phyloP scores from a whole-genome alignment of 1,140 invertebrate species.

The Glossosoma conforme region DNA sequence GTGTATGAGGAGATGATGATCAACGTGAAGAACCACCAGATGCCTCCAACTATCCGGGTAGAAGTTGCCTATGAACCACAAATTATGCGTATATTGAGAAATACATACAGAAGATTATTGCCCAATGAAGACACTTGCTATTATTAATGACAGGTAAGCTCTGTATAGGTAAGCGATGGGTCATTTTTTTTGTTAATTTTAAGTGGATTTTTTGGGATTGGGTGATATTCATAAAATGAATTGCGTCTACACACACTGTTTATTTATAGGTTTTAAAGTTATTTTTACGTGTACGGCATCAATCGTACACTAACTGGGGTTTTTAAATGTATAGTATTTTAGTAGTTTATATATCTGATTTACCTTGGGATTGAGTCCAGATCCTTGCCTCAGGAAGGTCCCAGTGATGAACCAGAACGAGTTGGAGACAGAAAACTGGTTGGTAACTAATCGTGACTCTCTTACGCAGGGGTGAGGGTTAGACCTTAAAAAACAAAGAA shows the following conservation, averaged over 20 bases:
- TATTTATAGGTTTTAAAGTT: too few relatives aligned
- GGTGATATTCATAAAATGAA: too few relatives aligned
- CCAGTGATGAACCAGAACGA: conserved; percentile 92
- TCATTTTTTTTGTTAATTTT: conserved; percentile 2
- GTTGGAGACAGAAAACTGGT: conserved; percentile 92
- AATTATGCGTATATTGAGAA: too few relatives aligned
- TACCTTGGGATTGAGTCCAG: conserved; percentile 86
- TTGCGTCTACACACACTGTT: too few relatives aligned
- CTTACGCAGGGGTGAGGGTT: conserved; percentile 85
- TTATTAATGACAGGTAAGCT: too few relatives aligned
- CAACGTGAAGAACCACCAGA: conserved; percentile 99
- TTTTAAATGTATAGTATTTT: too few relatives aligned
- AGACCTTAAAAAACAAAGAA: conserved; percentile 31
- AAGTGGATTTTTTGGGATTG: neutral
- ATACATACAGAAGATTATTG: too few relatives aligned
- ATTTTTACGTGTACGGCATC: too few relatives aligned
- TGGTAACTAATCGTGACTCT: conserved; percentile 82
- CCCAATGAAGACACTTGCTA: too few relatives aligned
- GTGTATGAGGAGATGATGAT: conserved; percentile 98
- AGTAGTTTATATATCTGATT: too few relatives aligned
- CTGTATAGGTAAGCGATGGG: too few relatives aligned
- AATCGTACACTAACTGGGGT: too few relatives aligned
- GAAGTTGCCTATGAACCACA: conserved; percentile 93
- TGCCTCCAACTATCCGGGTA: conserved; percentile 88
- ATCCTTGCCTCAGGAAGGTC: conserved; percentile 88